Percentiles rank a stretch among this genome's conserved stretches.
These are phyloP conservation scores for Drosophila quinaria DNA, from an alignment of 2,888 invertebrate genomes.

Conservation along the genomic window DNA sequence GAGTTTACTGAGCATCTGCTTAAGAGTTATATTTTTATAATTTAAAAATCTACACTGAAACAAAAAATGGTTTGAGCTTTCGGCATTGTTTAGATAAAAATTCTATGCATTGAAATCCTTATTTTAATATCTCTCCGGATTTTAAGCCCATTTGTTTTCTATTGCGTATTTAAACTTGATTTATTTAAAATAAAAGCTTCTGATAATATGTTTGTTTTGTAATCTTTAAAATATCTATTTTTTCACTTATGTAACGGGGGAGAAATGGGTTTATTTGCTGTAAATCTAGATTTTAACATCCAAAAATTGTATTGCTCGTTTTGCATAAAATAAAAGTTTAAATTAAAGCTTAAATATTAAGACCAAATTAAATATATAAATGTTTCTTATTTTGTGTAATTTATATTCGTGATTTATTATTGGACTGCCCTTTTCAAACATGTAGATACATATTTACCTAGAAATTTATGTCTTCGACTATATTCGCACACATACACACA, in stretches of 20 bases:
- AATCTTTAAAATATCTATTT: too few species aligned
- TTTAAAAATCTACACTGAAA: not conserved
- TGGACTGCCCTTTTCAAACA: conserved; percentile 7
- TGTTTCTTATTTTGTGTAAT: conserved; percentile 20
- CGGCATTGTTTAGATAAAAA: too few species aligned
- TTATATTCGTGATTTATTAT: conserved; percentile 43
- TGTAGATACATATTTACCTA: conserved; percentile 28
- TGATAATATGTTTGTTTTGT: too few species aligned
- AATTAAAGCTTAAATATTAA: conserved; percentile 1
- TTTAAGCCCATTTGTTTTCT: too few species aligned
- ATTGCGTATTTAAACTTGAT: too few species aligned
- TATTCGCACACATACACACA: not conserved
- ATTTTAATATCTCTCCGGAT: too few species aligned
- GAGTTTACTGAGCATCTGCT: not conserved
- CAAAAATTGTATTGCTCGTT: not conserved
- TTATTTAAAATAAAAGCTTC: too few species aligned
- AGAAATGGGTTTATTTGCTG: too few species aligned
- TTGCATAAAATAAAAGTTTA: not conserved
- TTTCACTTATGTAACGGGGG: too few species aligned
- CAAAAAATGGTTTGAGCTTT: too few species aligned
- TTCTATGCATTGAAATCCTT: too few species aligned
- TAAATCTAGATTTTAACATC: too few species aligned
- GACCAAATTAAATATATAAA: not conserved
- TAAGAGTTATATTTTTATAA: not conserved
- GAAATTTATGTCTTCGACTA: conserved; percentile 41